Evolutionary conservation across 2,888 invertebrate species (phyloP).

Genomic region (Andrena marginata): DNA sequence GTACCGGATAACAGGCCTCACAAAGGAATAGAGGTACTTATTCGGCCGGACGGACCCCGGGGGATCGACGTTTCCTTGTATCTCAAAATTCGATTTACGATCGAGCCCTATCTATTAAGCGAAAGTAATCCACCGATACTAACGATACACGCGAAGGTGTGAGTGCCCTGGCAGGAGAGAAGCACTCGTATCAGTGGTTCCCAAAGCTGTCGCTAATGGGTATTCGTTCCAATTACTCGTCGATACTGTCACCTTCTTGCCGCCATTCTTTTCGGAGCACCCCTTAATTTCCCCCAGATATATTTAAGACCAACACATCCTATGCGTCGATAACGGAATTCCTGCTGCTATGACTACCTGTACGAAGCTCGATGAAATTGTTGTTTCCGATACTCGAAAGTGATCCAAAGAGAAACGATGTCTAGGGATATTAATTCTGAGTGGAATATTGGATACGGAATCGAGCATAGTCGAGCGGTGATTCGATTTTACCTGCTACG

Average conservation of each 20-base stretch:
- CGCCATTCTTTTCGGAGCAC: not conserved
- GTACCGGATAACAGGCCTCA: constrained; percentile 79
- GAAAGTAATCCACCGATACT: constrained; percentile 42
- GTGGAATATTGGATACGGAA: constrained; percentile 18
- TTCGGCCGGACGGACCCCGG: constrained; percentile 19
- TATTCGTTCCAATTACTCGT: constrained; percentile 21
- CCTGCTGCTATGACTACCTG: not conserved
- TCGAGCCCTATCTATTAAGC: constrained; percentile 41
- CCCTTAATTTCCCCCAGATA: not conserved
- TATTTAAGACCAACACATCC: not conserved
- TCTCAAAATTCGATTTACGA: constrained; percentile 63
- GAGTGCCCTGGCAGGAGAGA: not conserved
- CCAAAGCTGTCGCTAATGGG: constrained; percentile 43
- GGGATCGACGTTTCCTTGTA: constrained; percentile 60
- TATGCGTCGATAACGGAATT: not conserved
- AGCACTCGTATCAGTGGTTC: constrained; percentile 27
- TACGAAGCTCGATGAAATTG: not conserved
- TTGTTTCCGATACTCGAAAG: not conserved
- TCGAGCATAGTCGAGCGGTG: constrained; percentile 8
- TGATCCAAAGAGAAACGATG: not conserved
- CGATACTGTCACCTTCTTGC: not conserved
- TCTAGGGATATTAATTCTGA: not conserved
- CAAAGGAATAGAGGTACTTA: constrained; percentile 63
- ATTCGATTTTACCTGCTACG: constrained; percentile 46
- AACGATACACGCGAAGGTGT: constrained; percentile 8